phyloP scores from a whole-genome alignment of 2,888 invertebrate species.

The Phorcus lineatus region DNA sequence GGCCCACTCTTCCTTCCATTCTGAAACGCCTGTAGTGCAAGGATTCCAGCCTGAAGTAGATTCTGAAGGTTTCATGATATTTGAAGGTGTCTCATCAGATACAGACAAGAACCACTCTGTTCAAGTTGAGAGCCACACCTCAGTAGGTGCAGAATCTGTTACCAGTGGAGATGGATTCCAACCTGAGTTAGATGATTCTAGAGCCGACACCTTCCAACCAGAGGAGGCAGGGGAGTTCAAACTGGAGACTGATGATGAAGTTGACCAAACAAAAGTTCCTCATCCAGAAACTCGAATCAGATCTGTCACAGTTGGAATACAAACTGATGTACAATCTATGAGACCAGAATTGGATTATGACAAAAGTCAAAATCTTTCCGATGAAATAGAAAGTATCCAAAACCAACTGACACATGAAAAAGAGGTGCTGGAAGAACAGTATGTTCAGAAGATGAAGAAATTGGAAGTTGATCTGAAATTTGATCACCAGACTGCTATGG shows the following conservation, averaged over 20 bases:
- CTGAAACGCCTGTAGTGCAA: background rate
- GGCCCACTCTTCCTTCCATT: background rate
- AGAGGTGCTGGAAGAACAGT: conserved; percentile 64
- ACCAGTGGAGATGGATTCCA: conserved; percentile 35
- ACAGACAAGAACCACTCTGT: background rate
- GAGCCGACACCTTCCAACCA: conserved; percentile 9
- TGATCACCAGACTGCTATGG: conserved; percentile 50
- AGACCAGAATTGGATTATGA: no score
- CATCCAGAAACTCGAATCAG: no score
- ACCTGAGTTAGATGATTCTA: conserved; percentile 32
- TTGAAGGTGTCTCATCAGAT: background rate
- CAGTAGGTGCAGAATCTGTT: background rate
- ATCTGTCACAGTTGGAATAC: no score
- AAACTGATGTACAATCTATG: no score
- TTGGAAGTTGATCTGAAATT: conserved; percentile 53
- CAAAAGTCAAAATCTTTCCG: no score
- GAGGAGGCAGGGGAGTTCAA: background rate
- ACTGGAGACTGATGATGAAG: background rate
- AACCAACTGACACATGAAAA: conserved; percentile 48
- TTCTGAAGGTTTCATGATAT: background rate
- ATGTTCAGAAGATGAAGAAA: conserved; percentile 49
- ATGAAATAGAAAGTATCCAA: background rate
- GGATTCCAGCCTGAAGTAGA: conserved; percentile 14
- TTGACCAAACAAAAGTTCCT: no score
- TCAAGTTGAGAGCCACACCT: background rate